Percentiles rank a stretch among this genome's conserved stretches.
Evolutionary conservation across 2,797 vertebrate genomes (phyloP).

Genomic region (Agapornis canus): DNA sequence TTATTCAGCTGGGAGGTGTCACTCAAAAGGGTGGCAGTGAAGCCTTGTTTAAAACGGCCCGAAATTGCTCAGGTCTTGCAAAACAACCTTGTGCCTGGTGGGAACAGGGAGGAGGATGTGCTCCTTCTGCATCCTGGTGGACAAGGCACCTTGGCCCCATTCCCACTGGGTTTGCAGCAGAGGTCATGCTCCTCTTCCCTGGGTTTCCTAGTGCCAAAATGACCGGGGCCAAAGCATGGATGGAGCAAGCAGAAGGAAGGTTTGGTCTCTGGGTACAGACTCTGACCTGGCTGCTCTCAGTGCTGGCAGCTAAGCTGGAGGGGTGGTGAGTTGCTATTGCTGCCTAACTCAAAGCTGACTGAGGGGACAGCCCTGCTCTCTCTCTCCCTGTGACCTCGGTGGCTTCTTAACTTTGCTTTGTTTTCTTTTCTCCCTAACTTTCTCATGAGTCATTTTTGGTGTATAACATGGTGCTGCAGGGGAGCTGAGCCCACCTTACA

Average conservation of each 20-base stretch:
- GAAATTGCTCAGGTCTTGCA: not conserved
- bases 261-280: fast-evolving
- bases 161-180: not conserved
- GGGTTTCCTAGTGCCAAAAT: not conserved
- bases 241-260: not conserved
- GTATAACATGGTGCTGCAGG: fast-evolving
- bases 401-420: not conserved
- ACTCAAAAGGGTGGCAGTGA: not conserved
- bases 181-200: not conserved
- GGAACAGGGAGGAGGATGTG: not conserved
- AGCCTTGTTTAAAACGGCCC: not conserved
- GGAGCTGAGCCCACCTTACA: not conserved
- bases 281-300: fast-evolving
- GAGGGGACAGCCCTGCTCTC: not conserved
- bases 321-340: fast-evolving
- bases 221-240: not conserved
- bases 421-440: fast-evolving
- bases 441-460: not conserved
- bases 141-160: fast-evolving
- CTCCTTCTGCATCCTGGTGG: not conserved
- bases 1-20: not conserved
- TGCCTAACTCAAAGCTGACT: not conserved
- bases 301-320: not conserved
- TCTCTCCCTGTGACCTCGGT: not conserved
- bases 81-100: fast-evolving